Evolutionary conservation across 1,140 invertebrate genomes (phyloP).

Genomic region (Heterodera carotae): DNA sequence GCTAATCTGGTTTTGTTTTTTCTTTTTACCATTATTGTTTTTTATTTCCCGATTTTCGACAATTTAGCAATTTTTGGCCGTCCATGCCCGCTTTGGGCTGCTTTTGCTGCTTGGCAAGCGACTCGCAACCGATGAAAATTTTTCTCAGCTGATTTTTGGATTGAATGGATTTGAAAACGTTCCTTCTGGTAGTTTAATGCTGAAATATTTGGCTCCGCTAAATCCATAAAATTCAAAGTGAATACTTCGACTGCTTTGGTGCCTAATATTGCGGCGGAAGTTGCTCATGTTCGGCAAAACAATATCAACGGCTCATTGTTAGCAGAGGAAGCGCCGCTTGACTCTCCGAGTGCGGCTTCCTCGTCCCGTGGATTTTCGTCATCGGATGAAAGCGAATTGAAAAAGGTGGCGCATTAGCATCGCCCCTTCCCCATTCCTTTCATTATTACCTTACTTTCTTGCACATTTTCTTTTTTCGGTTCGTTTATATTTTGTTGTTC

Average conservation of each 20-base stretch:
- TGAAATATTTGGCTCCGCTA: background rate
- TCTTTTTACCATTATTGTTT: background rate
- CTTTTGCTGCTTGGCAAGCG: slow-evolving; percentile 6
- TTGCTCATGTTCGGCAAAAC: too few species aligned
- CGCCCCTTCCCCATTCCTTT: background rate
- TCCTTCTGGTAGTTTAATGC: background rate
- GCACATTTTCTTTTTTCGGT: background rate
- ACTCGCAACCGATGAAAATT: slow-evolving; percentile 22
- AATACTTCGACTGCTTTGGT: too few species aligned
- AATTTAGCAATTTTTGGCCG: slow-evolving; percentile 24
- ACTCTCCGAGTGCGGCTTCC: background rate
- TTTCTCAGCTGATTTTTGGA: background rate
- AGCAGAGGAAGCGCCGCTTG: background rate
- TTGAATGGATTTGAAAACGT: background rate
- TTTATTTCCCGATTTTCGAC: background rate
- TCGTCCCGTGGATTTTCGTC: background rate
- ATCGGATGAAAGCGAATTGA: slow-evolving; percentile 1
- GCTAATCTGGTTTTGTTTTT: background rate
- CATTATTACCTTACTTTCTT: background rate
- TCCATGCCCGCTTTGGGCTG: slow-evolving; percentile 25
- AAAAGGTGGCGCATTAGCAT: background rate
- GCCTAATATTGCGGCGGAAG: too few species aligned
- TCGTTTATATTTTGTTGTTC: background rate
- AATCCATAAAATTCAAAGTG: too few species aligned
- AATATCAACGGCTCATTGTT: background rate